phyloP scores from a whole-genome alignment of 2,113 vertebrate genomes.

The Microcebus griseorufus region DNA sequence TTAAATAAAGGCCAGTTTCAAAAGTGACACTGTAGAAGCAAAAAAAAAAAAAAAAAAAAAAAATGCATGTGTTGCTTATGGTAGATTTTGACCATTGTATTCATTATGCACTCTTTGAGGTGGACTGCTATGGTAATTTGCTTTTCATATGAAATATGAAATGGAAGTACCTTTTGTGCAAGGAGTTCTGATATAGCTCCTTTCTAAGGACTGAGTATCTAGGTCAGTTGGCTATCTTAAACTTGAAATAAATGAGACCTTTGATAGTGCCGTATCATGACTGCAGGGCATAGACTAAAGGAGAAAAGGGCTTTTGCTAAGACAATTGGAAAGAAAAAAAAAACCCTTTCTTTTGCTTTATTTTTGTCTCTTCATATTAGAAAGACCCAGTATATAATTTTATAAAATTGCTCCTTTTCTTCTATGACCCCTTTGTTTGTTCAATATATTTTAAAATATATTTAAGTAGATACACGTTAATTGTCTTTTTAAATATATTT shows the following conservation, averaged over 20 bases:
- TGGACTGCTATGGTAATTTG: slow-evolving; percentile 58
- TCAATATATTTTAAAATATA: slow-evolving; percentile 52
- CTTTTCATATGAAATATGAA: slow-evolving; percentile 63
- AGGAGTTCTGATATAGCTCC: slow-evolving; percentile 52
- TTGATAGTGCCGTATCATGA: slow-evolving; percentile 41
- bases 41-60: slow-evolving; percentile 50
- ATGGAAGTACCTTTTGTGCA: slow-evolving; percentile 61
- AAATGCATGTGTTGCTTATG: not conserved
- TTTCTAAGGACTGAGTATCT: slow-evolving; percentile 46
- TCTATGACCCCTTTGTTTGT: slow-evolving; percentile 40
- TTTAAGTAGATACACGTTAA: not conserved
- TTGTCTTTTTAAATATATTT: slow-evolving; percentile 38
- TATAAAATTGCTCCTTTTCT: not conserved
- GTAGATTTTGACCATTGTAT: slow-evolving; percentile 17
- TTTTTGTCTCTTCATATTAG: slow-evolving; percentile 48
- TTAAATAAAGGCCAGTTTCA: slow-evolving; percentile 61
- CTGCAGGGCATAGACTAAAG: slow-evolving; percentile 40
- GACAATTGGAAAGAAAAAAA: not conserved
- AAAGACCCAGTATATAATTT: not conserved
- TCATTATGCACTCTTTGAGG: slow-evolving; percentile 52
- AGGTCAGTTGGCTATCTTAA: slow-evolving; percentile 70
- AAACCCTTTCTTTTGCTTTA: not conserved
- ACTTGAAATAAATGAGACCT: slow-evolving; percentile 69
- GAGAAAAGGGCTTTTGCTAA: slow-evolving; percentile 13
- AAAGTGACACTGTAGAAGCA: slow-evolving; percentile 22